Evolutionary conservation across 1,140 invertebrate genomes (phyloP).

Genomic region (Sinella curviseta): DNA sequence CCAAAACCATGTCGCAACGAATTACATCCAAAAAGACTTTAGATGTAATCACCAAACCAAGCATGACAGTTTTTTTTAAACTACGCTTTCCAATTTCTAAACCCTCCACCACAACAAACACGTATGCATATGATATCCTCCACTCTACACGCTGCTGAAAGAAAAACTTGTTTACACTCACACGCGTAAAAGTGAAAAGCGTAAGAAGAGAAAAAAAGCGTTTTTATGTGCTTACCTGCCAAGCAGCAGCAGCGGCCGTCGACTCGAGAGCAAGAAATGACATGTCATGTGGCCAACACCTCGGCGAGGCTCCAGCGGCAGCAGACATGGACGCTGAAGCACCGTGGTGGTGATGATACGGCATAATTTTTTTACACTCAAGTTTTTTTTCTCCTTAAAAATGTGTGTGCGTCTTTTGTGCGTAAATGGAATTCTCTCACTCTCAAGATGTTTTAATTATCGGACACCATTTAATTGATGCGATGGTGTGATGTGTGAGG

Average conservation of each 20-base stretch:
- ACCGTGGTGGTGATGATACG: constrained; percentile 7
- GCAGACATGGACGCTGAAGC: constrained; percentile 28
- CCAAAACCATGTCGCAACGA: too few species aligned
- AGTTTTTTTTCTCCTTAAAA: not conserved
- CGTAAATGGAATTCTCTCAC: not conserved
- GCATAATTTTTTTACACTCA: not conserved
- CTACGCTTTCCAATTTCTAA: too few species aligned
- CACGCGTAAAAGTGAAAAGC: too few species aligned
- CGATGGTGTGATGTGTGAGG: too few species aligned
- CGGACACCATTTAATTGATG: not conserved
- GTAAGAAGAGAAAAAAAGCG: not conserved
- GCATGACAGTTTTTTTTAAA: too few species aligned
- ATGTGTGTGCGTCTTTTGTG: constrained; percentile 1
- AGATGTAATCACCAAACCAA: too few species aligned
- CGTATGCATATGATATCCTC: too few species aligned
- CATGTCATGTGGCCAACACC: constrained; percentile 50
- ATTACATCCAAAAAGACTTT: too few species aligned
- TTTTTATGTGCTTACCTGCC: constrained; percentile 38
- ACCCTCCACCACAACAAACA: too few species aligned
- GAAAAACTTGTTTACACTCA: too few species aligned
- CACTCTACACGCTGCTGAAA: too few species aligned
- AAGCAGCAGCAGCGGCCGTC: constrained; percentile 36
- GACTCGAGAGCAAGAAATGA: constrained; percentile 47
- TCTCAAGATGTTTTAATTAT: not conserved
- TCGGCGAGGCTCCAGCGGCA: constrained; percentile 27